Evolutionary conservation across 2,113 vertebrate species (phyloP).

Genomic region (Propithecus coquereli): DNA sequence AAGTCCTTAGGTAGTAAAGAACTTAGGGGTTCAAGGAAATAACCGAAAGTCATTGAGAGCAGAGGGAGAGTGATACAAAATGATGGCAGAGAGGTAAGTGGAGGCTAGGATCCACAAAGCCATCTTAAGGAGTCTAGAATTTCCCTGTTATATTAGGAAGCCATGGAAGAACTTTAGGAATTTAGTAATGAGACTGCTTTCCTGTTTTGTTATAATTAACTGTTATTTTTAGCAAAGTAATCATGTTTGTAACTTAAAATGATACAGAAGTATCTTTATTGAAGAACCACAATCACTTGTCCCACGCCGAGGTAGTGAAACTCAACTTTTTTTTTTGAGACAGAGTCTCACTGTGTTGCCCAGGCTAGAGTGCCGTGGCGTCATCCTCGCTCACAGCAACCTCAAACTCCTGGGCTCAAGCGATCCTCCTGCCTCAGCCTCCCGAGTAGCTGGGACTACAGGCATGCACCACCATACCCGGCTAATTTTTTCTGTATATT

Average conservation of each 20-base stretch:
- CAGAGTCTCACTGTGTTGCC: neutral
- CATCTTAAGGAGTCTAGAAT: neutral
- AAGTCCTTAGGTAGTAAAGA: neutral
- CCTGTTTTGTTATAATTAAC: neutral
- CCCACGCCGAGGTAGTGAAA: neutral
- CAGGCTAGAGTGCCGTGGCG: too few species aligned
- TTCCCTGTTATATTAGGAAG: neutral
- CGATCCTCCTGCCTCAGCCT: too few species aligned
- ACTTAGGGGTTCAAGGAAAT: neutral
- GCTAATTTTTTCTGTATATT: too few species aligned
- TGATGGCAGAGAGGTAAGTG: neutral
- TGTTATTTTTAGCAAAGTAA: constrained; percentile 29
- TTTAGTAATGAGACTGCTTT: neutral
- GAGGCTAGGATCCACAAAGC: neutral
- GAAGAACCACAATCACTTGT: neutral
- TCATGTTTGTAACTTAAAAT: neutral
- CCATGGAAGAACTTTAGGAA: neutral
- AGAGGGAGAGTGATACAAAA: neutral
- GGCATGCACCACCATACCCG: too few species aligned
- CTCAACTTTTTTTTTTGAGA: neutral
- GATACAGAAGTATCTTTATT: neutral
- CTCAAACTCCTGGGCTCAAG: too few species aligned
- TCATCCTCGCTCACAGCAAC: too few species aligned
- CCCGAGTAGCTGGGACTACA: too few species aligned
- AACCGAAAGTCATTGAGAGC: neutral